Evolutionary conservation across 1,140 invertebrate genomes (phyloP).

Genomic region (Cyclargus thomasi): DNA sequence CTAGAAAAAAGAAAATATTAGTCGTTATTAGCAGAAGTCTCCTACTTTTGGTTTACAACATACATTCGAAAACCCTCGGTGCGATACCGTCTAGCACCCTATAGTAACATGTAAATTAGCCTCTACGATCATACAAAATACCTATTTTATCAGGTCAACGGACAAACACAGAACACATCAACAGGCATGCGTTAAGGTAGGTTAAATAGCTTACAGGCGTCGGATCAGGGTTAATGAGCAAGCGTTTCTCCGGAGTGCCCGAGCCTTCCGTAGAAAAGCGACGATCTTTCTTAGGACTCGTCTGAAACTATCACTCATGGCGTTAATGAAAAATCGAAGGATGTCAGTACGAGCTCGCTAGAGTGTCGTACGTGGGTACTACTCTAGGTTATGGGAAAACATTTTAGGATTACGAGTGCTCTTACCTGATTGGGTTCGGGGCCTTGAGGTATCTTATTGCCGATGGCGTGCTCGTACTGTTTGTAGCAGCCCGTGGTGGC

Average conservation of each 20-base stretch:
- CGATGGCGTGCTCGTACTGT: constrained; percentile 87
- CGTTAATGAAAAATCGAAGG: constrained; percentile 40
- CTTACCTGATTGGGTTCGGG: constrained; percentile 78
- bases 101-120: constrained; percentile 1
- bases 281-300: constrained; percentile 64
- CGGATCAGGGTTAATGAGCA: constrained; percentile 72
- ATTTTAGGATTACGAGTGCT: background rate
- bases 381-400: background rate
- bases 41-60: constrained; percentile 6
- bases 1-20: constrained; percentile 72
- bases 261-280: constrained; percentile 63
- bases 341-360: background rate
- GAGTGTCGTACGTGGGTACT: background rate
- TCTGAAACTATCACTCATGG: constrained; percentile 65
- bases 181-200: constrained; percentile 35
- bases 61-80: constrained; percentile 4
- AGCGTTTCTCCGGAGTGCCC: constrained; percentile 69
- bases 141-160: background rate
- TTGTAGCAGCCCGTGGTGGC: constrained; percentile 88
- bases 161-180: constrained; percentile 19
- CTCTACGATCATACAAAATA: background rate
- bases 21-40: constrained; percentile 35
- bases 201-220: constrained; percentile 66
- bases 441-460: constrained; percentile 78
- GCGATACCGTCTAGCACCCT: background rate